Base-by-base conservation (phyloP, 2,113 vertebrate genomes). In the Carollia perspicillata region DNA sequence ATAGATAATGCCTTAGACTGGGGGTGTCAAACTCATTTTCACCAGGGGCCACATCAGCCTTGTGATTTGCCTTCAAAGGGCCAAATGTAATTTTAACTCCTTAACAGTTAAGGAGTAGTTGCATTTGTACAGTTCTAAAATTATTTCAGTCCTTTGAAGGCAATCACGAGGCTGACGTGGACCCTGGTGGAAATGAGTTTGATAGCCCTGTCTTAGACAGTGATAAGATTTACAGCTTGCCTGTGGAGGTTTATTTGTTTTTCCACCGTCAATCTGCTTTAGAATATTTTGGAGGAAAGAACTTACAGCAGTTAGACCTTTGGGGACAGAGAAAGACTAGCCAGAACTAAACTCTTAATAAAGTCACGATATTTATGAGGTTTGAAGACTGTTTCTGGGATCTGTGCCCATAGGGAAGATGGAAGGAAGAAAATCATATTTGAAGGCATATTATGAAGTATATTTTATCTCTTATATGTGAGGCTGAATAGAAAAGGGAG, bases 301-400 rank as follows among this genome's bases (percentile, higher is more conserved):
- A 6, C 9, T 40, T 84, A 33, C 8, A 72, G 33, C 18, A 89
- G 55, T 12, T 66, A 93, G 95, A 77, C 22, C 71, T 89, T 88
- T 37, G 22, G 66, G 90, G 53, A 91, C 35, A 79, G 71, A 75
- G 90, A 86, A 84, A 86, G 22, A 80, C 55, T 84, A 84, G 47
- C 49, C 55, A 90, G 75, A 69, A 69, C 65, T 68, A 86, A 94
- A 95, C 84, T 95, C 86, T 93, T 92, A 93, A 94, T 93, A 93
- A 95, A 94, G 3, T 72, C 8, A 10, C 26, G 40, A 84, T 84
- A 86, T 96, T 90, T 90, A 86, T 95, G 77, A 81, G 6, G 23
- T 92, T 49, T 84, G 49, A 97, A 93, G 86, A 90, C 53, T 79
- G 93, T 93, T 92, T 72, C 93, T 85, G 79, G 86, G 79, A 92